A percentile compares a stretch with the other conserved stretches of the same genome.
Conservation (phyloP, 2,888 invertebrate species). For the Geophilus truncorum region DNA sequence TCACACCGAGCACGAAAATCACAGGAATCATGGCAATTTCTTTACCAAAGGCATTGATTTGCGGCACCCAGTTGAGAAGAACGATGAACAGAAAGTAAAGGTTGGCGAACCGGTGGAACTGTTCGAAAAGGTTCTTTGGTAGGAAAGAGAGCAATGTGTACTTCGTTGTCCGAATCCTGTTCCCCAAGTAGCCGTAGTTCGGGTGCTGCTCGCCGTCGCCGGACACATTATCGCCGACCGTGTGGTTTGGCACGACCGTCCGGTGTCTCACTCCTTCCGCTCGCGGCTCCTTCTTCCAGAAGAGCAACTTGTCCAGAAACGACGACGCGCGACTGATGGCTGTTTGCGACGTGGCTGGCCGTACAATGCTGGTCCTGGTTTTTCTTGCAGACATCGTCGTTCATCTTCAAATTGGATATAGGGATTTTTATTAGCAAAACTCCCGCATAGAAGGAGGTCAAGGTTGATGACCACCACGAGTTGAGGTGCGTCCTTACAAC, state of each 20-base stretch:
- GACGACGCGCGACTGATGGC: conserved; percentile 37
- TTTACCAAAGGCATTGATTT: conserved; percentile 90
- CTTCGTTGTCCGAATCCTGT: conserved; percentile 87
- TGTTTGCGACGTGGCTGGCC: neutral
- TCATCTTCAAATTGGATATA: conserved; percentile 25
- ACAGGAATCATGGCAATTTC: conserved; percentile 94
- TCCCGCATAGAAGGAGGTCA: too few relatives aligned
- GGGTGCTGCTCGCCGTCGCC: conserved; percentile 71
- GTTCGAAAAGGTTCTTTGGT: conserved; percentile 92
- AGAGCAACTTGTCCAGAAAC: conserved; percentile 42
- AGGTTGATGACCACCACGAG: too few relatives aligned
- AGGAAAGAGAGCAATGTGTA: conserved; percentile 90
- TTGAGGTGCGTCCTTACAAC: too few relatives aligned
- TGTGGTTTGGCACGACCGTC: conserved; percentile 73
- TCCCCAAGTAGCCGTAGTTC: conserved; percentile 73
- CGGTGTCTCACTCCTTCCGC: conserved; percentile 57
- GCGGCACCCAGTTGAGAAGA: conserved; percentile 90
- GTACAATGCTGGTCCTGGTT: conserved; percentile 9
- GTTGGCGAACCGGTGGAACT: conserved; percentile 96
- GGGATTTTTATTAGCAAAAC: neutral
- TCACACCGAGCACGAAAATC: conserved; percentile 87
- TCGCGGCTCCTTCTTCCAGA: conserved; percentile 43
- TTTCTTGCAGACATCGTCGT: conserved; percentile 30
- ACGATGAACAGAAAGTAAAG: conserved; percentile 96
- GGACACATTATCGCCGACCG: conserved; percentile 70